Percentiles rank a stretch among this genome's conserved stretches.
Conservation (phyloP, 2,888 invertebrate species). For the Trachelus iudaicus region DNA sequence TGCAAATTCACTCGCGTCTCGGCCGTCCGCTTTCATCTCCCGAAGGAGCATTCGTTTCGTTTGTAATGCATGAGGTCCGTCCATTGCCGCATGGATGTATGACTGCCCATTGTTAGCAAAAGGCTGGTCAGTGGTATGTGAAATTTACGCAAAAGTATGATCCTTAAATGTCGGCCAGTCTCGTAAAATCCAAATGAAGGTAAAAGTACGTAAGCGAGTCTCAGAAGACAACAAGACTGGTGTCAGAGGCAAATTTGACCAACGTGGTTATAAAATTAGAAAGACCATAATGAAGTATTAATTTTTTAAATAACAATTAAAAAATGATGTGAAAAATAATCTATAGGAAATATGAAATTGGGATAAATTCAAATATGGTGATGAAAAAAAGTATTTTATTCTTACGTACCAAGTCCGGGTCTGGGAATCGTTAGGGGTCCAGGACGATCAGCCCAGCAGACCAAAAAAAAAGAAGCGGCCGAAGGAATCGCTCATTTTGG, state of each 20-base stretch:
- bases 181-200: slow-evolving; percentile 33
- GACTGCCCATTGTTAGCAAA: slow-evolving; percentile 43
- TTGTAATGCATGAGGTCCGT: slow-evolving; percentile 40
- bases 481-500: slow-evolving; percentile 55
- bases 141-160: slow-evolving; percentile 44
- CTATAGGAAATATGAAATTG: too few species aligned
- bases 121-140: slow-evolving; percentile 32
- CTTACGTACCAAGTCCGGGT: slow-evolving; percentile 30
- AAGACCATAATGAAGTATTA: background rate
- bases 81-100: slow-evolving; percentile 40
- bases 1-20: slow-evolving; percentile 19
- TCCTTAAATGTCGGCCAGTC: slow-evolving; percentile 35
- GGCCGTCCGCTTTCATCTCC: background rate
- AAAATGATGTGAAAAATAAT: background rate
- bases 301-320: background rate
- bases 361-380: too few species aligned
- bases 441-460: background rate
- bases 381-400: background rate
- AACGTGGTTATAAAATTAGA: background rate
- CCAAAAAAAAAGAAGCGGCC: background rate
- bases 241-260: background rate
- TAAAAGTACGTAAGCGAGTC: background rate
- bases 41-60: slow-evolving; percentile 21
- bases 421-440: slow-evolving; percentile 49
- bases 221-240: background rate